A percentile compares a stretch with the other conserved stretches of the same genome.
These are phyloP conservation scores for Alligator mississippiensis DNA, from an alignment of 2,113 vertebrate genomes.

Conservation along the genomic window DNA sequence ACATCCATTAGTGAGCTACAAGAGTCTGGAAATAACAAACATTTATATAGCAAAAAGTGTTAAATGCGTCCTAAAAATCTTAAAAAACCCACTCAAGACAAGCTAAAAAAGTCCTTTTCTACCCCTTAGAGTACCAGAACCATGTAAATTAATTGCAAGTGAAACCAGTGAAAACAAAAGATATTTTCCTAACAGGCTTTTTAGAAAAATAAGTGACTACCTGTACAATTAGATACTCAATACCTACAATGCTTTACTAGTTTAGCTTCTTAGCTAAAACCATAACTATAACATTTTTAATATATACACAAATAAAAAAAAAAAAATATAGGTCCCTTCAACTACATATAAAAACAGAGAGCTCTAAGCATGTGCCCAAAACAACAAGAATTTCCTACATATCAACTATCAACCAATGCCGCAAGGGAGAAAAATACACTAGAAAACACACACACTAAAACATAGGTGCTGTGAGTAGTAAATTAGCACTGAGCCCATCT, in stretches of 20 bases:
- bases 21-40: not conserved
- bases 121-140: too few relatives aligned
- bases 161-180: not conserved
- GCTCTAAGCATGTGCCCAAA: not conserved
- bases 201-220: not conserved
- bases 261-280: conserved; percentile 13
- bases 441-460: not conserved
- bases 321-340: not conserved
- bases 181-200: not conserved
- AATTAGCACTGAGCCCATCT: not conserved
- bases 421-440: not conserved
- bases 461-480: not conserved
- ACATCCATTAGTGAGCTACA: not conserved
- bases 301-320: too few relatives aligned
- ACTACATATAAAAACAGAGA: conserved; percentile 27
- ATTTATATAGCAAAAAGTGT: not conserved
- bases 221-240: not conserved
- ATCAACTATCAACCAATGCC: not conserved
- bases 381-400: not conserved
- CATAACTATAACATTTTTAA: not conserved
- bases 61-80: not conserved
- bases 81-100: not conserved
- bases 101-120: not conserved
- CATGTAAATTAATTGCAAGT: too few relatives aligned
- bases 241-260: not conserved